phyloP scores from a whole-genome alignment of 1,140 invertebrate genomes.

The Plectrocnemia conspersa region DNA sequence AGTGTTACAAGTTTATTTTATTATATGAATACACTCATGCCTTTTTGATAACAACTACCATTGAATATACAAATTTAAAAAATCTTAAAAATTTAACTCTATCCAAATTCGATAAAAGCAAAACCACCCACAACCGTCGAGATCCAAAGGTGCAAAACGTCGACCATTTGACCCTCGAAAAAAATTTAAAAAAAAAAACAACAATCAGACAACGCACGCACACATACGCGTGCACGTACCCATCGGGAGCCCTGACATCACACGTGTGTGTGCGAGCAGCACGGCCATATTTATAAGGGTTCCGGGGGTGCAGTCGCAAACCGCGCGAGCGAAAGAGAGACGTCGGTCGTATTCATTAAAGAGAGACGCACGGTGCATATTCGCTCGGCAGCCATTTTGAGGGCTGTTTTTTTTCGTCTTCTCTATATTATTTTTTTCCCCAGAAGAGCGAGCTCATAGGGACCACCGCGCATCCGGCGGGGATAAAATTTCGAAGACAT shows the following conservation, averaged over 20 bases:
- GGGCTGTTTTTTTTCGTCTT: slow-evolving; percentile 54
- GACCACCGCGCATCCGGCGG: slow-evolving; percentile 16
- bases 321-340: slow-evolving; percentile 44
- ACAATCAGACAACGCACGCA: background rate
- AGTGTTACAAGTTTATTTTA: too few relatives aligned
- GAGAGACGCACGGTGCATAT: slow-evolving; percentile 40
- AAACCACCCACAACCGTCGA: too few relatives aligned
- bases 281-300: slow-evolving; percentile 55
- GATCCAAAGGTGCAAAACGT: too few relatives aligned
- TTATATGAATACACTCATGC: too few relatives aligned
- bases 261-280: slow-evolving; percentile 42
- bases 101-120: too few relatives aligned
- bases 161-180: too few relatives aligned
- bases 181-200: too few relatives aligned
- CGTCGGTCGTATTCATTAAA: slow-evolving; percentile 23
- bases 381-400: slow-evolving; percentile 53
- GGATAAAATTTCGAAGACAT: too few relatives aligned
- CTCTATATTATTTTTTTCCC: slow-evolving; percentile 53
- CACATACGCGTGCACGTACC: background rate
- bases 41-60: too few relatives aligned
- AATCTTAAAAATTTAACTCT: too few relatives aligned
- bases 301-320: slow-evolving; percentile 54
- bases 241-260: slow-evolving; percentile 3
- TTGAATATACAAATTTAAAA: too few relatives aligned
- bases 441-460: slow-evolving; percentile 2